Evolutionary conservation across 2,888 invertebrate species (phyloP).

Genomic region (Drosophila setosimentum): DNA sequence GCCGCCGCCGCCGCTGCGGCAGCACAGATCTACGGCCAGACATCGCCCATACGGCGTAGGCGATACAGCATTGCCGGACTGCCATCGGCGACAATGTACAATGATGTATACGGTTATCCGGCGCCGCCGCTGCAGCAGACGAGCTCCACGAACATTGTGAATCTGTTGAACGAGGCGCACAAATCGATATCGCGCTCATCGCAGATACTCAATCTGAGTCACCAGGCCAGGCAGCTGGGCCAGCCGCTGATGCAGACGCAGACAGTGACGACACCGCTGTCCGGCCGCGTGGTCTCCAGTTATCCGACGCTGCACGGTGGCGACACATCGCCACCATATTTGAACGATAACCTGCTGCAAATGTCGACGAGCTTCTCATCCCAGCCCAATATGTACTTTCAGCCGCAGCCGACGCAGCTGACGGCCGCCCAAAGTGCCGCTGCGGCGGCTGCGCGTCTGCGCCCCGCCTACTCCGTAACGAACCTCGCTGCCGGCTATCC

Average conservation of each 20-base stretch:
- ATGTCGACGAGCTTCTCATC: constrained; percentile 85
- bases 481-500: constrained; percentile 82
- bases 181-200: constrained; percentile 85
- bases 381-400: constrained; percentile 85
- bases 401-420: constrained; percentile 76
- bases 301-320: constrained; percentile 84
- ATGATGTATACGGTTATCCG: constrained; percentile 83
- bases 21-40: constrained; percentile 68
- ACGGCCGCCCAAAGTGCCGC: constrained; percentile 73
- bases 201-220: constrained; percentile 84
- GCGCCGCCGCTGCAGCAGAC: constrained; percentile 80
- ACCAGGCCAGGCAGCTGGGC: constrained; percentile 83
- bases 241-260: constrained; percentile 38
- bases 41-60: constrained; percentile 83
- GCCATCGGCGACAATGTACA: constrained; percentile 85
- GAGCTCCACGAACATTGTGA: constrained; percentile 84
- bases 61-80: constrained; percentile 85
- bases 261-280: constrained; percentile 77
- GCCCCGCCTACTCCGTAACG: constrained; percentile 84
- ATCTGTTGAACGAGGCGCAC: constrained; percentile 85
- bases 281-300: constrained; percentile 83
- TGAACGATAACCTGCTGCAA: constrained; percentile 85
- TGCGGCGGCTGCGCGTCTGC: constrained; percentile 78
- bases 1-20: constrained; percentile 63
- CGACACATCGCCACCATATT: constrained; percentile 83